Conservation (phyloP, 2,888 invertebrate species). For the Nemoura dubitans region DNA sequence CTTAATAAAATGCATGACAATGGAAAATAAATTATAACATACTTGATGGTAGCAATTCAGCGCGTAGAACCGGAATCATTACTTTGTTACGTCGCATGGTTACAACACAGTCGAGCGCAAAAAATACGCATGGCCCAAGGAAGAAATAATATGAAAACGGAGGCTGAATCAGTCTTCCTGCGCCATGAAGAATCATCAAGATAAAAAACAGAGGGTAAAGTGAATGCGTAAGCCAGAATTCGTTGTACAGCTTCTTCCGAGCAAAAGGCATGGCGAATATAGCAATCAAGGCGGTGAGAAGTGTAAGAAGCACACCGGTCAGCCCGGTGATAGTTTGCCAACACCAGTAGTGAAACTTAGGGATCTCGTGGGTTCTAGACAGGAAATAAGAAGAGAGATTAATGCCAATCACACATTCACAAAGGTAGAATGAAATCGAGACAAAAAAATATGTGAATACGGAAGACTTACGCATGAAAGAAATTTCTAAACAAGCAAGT, state of each 20-base stretch:
- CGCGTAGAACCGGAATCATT: slow-evolving; percentile 66
- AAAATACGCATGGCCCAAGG: slow-evolving; percentile 66
- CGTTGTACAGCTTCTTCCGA: slow-evolving; percentile 64
- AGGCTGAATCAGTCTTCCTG: slow-evolving; percentile 65
- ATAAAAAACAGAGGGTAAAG: slow-evolving; percentile 67
- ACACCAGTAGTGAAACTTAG: slow-evolving; percentile 70
- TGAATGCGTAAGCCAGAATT: slow-evolving; percentile 69
- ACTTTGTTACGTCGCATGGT: slow-evolving; percentile 66
- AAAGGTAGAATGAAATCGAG: no score
- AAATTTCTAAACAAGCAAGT: slow-evolving; percentile 68
- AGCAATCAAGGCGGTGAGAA: slow-evolving; percentile 66
- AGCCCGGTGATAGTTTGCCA: slow-evolving; percentile 69
- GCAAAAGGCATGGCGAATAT: slow-evolving; percentile 66
- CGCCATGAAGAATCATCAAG: slow-evolving; percentile 67
- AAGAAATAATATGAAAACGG: slow-evolving; percentile 67
- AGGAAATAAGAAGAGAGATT: no score
- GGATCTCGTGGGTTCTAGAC: slow-evolving; percentile 68
- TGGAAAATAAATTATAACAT: slow-evolving; percentile 50
- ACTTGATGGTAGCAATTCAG: slow-evolving; percentile 69
- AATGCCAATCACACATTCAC: slow-evolving; percentile 31
- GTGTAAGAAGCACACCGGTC: slow-evolving; percentile 67
- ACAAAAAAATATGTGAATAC: no score
- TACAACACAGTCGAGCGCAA: slow-evolving; percentile 65
- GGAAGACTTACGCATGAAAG: slow-evolving; percentile 65
- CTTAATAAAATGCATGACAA: no score